Evolutionary conservation across 1,140 invertebrate species (phyloP).

Genomic region (Leguminivora glycinivorella): DNA sequence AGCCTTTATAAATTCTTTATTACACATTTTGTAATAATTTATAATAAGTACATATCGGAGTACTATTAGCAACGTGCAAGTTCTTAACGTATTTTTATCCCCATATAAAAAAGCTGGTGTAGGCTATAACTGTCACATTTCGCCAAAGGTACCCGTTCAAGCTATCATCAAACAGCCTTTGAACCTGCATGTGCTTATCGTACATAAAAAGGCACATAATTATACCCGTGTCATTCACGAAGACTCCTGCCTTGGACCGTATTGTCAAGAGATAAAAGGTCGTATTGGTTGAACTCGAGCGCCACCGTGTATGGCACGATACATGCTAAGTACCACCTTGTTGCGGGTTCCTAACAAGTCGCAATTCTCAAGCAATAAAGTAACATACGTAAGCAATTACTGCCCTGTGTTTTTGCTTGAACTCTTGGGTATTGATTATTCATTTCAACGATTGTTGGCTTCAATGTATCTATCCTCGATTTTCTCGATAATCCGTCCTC

Average conservation of each 20-base stretch:
- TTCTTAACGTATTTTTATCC: too few relatives aligned
- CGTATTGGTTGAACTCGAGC: too few relatives aligned
- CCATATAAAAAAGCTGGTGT: neutral
- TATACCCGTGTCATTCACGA: too few relatives aligned
- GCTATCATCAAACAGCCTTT: slow-evolving; percentile 13
- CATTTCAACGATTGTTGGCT: neutral
- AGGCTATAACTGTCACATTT: too few relatives aligned
- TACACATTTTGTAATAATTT: too few relatives aligned
- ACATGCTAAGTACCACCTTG: slow-evolving; percentile 33
- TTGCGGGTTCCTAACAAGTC: neutral
- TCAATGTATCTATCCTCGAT: neutral
- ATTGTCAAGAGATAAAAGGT: too few relatives aligned
- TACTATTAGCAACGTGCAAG: too few relatives aligned
- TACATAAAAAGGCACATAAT: slow-evolving; percentile 33
- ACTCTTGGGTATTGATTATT: neutral
- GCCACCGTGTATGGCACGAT: too few relatives aligned
- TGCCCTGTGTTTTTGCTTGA: neutral
- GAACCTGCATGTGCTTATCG: slow-evolving; percentile 34
- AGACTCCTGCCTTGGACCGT: too few relatives aligned
- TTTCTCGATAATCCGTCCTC: neutral
- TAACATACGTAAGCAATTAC: slow-evolving; percentile 17
- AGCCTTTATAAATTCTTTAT: too few relatives aligned
- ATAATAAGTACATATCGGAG: too few relatives aligned
- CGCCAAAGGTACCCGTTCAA: neutral
- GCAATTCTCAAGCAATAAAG: slow-evolving; percentile 20